Evolutionary conservation across 2,797 vertebrate genomes (phyloP), one percentile per base, ranked within the genome.

Genomic region (Eidolon dupreanum): DNA sequence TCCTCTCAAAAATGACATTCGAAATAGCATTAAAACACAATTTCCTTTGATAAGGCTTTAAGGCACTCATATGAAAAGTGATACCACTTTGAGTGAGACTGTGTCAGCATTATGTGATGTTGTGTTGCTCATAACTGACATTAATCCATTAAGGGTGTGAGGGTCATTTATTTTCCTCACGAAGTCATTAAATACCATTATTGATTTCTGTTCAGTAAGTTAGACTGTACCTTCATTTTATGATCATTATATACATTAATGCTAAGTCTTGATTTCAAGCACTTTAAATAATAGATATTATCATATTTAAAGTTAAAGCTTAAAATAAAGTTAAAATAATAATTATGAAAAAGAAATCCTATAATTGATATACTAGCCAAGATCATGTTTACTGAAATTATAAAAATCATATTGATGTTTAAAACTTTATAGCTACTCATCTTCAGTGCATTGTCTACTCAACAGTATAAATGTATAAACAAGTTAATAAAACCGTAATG

Each of bases 81-180:
- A 98, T 98, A 98, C 96, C 97, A 70, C 98, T 98, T 94, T 95
- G 96, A 97, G 96, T 86, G 95, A 79, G 94, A 96, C 97, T 93
- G 68, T 98, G 98, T 98, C 99, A 98, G 98, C 98, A 88, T 98
- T 99, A 97, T 98, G 93, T 49, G 95, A 85, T 96, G 97, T 96
- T 97, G 98, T 97, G 97, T 98, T 98, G 98, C 97, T 97, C 97
- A 31, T 97, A 97, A 98, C 98, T 98, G 98, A 98, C 98, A 98
- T 95, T 98, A 98, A 98, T 98, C 98, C 97, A 98, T 99, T 98
- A 99, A 97, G 98, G 97, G 98, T 98, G 98, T 63, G 97, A 98
- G 99, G 99, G 98, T 99, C 99, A 98, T 98, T 99, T 98, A 98
- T 99, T 99, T 99, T 98, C 98, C 98, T 98, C 95, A 75, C 97